These are phyloP conservation scores for Cossypha dichroa DNA, from an alignment of 2,797 vertebrate genomes.

Conservation along the genomic window DNA sequence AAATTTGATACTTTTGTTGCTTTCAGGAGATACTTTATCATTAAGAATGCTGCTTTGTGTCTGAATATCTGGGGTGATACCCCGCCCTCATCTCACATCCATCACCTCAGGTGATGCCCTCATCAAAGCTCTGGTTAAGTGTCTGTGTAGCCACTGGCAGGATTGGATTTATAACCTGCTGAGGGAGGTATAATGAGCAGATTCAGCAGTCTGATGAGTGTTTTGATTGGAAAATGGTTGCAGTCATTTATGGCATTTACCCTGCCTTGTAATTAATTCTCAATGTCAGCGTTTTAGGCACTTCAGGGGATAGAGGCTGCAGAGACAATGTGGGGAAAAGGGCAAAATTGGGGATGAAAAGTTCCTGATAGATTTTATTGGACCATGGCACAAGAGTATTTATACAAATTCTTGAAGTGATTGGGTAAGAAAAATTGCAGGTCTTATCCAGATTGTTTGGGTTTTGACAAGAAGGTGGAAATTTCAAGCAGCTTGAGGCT, in stretches of 20 bases:
- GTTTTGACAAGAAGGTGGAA: neutral
- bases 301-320: neutral
- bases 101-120: neutral
- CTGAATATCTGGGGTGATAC: neutral
- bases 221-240: neutral
- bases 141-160: neutral
- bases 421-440: neutral
- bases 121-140: neutral
- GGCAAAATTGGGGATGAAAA: neutral
- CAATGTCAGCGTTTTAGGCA: neutral
- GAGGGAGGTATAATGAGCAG: neutral
- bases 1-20: neutral
- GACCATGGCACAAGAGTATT: fast-evolving
- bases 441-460: neutral
- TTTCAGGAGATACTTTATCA: neutral
- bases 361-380: neutral
- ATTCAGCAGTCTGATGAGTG: neutral
- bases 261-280: neutral
- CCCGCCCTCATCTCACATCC: neutral
- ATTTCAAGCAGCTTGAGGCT: neutral
- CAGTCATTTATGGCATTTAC: neutral
- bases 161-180: neutral
- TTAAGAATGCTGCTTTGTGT: neutral
- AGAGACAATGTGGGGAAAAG: neutral
- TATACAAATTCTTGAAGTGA: neutral